Conservation (phyloP, 2,797 vertebrate species). For the Cynopterus sphinx region DNA sequence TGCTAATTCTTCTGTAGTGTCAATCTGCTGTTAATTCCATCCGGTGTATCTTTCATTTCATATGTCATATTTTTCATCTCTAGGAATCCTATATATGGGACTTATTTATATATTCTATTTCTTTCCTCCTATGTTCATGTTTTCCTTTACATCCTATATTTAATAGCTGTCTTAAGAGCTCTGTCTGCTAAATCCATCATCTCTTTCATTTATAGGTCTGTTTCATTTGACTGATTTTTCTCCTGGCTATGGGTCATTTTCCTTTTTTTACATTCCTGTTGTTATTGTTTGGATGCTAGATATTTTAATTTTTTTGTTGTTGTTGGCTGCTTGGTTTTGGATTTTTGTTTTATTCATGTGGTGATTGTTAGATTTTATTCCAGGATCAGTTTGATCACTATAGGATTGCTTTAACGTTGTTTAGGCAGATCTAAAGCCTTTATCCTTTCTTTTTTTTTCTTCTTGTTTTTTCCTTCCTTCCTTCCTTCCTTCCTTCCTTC, state of each 20-base stretch:
- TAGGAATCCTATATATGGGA: neutral
- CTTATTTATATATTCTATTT: neutral
- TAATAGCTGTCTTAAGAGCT: neutral
- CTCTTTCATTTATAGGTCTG: neutral
- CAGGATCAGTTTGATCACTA: neutral
- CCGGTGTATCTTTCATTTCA: neutral
- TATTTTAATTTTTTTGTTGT: neutral
- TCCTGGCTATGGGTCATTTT: neutral
- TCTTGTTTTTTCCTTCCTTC: too few species aligned
- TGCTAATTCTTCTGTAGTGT: neutral
- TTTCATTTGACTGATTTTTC: neutral
- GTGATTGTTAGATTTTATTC: neutral
- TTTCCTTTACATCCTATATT: neutral
- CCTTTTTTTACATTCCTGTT: neutral
- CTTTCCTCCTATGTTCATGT: neutral
- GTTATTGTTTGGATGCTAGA: neutral
- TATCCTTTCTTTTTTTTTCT: neutral
- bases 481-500: too few species aligned
- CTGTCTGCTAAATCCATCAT: neutral
- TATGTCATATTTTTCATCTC: neutral
- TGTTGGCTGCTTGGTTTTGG: neutral
- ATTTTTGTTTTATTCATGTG: slow-evolving; percentile 15
- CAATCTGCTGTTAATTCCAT: neutral
- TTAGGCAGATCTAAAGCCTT: neutral
- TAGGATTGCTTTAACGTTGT: neutral